phyloP scores from a whole-genome alignment of 2,888 invertebrate genomes.

The Apantesis nais region DNA sequence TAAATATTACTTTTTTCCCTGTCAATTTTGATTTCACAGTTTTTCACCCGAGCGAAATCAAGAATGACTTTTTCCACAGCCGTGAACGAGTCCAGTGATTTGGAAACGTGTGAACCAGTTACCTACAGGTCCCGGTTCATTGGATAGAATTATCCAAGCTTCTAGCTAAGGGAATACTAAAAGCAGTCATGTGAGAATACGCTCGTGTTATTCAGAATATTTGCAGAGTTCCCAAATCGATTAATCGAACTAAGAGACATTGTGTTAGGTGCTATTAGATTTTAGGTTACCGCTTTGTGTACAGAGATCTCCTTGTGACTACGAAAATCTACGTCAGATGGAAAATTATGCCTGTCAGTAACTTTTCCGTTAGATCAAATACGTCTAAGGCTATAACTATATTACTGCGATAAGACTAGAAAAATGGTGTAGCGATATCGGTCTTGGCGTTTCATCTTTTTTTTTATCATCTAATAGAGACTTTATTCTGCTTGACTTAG shows the following conservation, averaged over 20 bases:
- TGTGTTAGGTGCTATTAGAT: background rate
- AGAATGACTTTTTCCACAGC: constrained; percentile 22
- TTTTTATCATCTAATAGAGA: background rate
- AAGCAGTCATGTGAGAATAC: constrained; percentile 4
- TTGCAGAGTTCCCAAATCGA: background rate
- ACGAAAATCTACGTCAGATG: background rate
- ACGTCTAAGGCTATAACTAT: background rate
- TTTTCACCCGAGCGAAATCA: constrained; percentile 16
- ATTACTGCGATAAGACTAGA: background rate
- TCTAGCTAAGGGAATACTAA: background rate
- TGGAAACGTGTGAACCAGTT: constrained; percentile 26
- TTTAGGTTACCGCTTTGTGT: background rate
- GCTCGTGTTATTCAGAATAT: background rate
- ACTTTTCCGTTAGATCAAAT: constrained; percentile 2
- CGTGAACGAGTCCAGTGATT: constrained; percentile 19
- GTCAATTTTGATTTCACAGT: constrained; percentile 5
- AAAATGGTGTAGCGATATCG: background rate
- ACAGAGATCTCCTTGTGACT: background rate
- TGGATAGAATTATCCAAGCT: background rate
- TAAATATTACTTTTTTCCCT: too few relatives aligned
- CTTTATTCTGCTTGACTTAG: background rate
- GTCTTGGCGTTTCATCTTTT: background rate
- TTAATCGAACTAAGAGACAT: background rate
- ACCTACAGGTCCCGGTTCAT: constrained; percentile 4
- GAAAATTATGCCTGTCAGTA: background rate